Evolutionary conservation across 1,140 invertebrate genomes (phyloP).

Genomic region (Drosophila eugracilis): DNA sequence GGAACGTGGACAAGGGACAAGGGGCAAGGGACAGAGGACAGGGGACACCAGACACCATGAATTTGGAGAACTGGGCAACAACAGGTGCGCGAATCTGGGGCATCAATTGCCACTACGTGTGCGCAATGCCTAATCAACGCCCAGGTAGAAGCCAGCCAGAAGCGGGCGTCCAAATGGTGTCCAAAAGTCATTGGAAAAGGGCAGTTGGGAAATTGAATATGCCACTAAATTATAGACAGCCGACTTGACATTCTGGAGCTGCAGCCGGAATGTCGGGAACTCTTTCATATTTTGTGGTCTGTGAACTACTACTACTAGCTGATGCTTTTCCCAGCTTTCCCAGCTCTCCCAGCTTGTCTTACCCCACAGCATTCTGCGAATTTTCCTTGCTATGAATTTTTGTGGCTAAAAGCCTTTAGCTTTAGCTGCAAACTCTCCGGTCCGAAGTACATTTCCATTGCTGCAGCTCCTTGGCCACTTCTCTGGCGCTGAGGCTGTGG

Average conservation of each 20-base stretch:
- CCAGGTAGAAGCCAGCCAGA: too few relatives aligned
- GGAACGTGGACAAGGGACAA: slow-evolving; percentile 6
- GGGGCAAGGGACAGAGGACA: neutral
- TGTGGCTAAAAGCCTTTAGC: slow-evolving; percentile 57
- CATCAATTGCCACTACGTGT: slow-evolving; percentile 79
- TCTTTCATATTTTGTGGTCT: slow-evolving; percentile 75
- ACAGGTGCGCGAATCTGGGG: slow-evolving; percentile 78
- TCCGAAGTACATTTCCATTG: slow-evolving; percentile 7
- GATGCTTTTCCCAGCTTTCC: slow-evolving; percentile 16
- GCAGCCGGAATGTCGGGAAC: slow-evolving; percentile 12
- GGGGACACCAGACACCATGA: neutral
- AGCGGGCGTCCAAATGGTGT: too few relatives aligned
- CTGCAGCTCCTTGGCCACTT: slow-evolving; percentile 7
- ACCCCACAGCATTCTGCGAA: slow-evolving; percentile 22
- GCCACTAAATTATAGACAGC: slow-evolving; percentile 58
- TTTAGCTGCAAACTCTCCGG: slow-evolving; percentile 24
- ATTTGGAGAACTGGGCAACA: slow-evolving; percentile 45
- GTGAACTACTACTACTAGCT: slow-evolving; percentile 11
- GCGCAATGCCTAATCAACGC: slow-evolving; percentile 67
- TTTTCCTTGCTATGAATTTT: slow-evolving; percentile 51
- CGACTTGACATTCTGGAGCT: slow-evolving; percentile 51
- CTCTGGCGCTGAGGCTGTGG: slow-evolving; percentile 35
- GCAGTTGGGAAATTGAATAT: slow-evolving; percentile 62
- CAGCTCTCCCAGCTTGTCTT: neutral
- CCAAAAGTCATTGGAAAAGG: slow-evolving; percentile 12